Evolutionary conservation across 2,797 vertebrate species (phyloP).

Genomic region (Arnoldichthys spilopterus): DNA sequence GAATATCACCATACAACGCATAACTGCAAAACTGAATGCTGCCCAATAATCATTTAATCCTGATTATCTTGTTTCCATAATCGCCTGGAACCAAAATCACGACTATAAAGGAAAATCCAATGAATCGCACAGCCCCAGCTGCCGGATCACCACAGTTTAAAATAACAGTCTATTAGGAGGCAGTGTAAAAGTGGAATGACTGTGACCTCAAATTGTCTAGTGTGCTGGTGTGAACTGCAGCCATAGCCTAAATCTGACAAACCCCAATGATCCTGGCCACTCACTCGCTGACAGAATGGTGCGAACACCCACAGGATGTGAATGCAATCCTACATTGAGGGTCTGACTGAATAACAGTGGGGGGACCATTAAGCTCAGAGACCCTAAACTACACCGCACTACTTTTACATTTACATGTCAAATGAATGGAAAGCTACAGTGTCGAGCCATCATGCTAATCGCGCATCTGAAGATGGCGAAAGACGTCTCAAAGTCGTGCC

Average conservation of each 20-base stretch:
- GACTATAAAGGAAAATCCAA: no score
- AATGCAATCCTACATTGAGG: constrained; percentile 12
- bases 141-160: constrained; percentile 35
- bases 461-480: no score
- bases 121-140: no score
- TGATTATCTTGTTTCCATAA: no score
- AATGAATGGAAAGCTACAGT: neutral
- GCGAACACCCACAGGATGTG: constrained; percentile 18
- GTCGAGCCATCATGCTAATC: neutral
- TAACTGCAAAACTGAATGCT: no score
- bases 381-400: neutral
- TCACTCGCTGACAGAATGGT: constrained; percentile 37
- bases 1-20: no score
- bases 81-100: no score
- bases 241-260: constrained; percentile 28
- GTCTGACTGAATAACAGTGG: neutral
- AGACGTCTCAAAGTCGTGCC: no score
- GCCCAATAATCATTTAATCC: no score
- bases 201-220: constrained; percentile 47
- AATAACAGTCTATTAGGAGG: constrained; percentile 44
- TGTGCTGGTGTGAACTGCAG: neutral
- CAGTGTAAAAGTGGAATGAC: constrained; percentile 22
- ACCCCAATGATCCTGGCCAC: constrained; percentile 7
- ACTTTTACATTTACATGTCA: neutral
- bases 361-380: neutral